Conservation (phyloP, 2,888 invertebrate genomes). For the Globia sparganii region DNA sequence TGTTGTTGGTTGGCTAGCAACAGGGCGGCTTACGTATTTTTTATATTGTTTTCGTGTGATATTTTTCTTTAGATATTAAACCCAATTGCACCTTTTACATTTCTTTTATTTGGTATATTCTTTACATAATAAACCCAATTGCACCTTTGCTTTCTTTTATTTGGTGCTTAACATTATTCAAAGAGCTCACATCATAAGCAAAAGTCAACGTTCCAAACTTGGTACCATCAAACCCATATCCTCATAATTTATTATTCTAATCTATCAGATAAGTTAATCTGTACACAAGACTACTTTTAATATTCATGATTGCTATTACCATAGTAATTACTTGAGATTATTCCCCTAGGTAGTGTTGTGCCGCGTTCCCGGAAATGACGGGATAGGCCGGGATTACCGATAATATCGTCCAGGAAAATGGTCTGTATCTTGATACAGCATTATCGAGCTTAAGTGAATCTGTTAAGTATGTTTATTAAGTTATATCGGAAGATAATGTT, state of each 20-base stretch:
- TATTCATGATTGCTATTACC: constrained; percentile 63
- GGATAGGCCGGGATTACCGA: constrained; percentile 35
- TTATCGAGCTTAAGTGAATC: constrained; percentile 33
- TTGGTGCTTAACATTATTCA: no score
- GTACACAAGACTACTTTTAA: constrained; percentile 48
- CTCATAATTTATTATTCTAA: constrained; percentile 40
- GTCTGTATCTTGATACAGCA: constrained; percentile 15
- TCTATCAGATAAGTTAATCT: constrained; percentile 53
- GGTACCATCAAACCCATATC: not conserved
- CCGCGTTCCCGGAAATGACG: constrained; percentile 21
- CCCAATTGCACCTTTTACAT: no score
- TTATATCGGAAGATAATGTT: constrained; percentile 16
- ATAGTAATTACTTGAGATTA: constrained; percentile 59
- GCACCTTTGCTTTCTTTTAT: no score
- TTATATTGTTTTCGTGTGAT: no score
- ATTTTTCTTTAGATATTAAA: no score
- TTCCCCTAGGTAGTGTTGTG: constrained; percentile 43
- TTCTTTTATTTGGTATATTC: no score
- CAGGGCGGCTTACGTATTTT: no score
- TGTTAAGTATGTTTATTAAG: constrained; percentile 5
- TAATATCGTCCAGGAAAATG: constrained; percentile 13
- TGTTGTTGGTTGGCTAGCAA: no score
- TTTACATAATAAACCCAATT: no score
- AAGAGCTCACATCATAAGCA: not conserved
- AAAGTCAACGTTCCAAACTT: constrained; percentile 10